Conservation (phyloP, 2,888 invertebrate species). For the Agonopterix heracliana region DNA sequence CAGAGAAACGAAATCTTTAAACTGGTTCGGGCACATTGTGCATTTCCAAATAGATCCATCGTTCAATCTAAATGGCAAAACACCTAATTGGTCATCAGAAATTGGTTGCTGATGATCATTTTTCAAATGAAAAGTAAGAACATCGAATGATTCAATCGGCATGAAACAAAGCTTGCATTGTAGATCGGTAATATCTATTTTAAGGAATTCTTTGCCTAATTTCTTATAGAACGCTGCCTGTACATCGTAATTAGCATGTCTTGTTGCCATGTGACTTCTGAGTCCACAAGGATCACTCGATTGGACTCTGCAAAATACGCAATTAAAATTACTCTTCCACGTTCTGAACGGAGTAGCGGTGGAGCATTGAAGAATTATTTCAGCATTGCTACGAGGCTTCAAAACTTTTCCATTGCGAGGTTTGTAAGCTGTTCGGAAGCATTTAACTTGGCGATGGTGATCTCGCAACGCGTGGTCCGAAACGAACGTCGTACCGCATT, state of each 20-base stretch:
- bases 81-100: conserved; percentile 55
- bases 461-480: conserved; percentile 59
- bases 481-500: conserved; percentile 61
- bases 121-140: conserved; percentile 53
- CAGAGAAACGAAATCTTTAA: conserved; percentile 60
- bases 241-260: conserved; percentile 58
- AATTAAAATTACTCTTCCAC: conserved; percentile 65
- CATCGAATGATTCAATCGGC: conserved; percentile 49
- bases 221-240: conserved; percentile 66
- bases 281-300: conserved; percentile 55
- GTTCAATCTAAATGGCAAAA: conserved; percentile 56
- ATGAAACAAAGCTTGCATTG: conserved; percentile 63
- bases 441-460: conserved; percentile 61
- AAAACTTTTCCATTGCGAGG: conserved; percentile 55
- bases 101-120: conserved; percentile 59
- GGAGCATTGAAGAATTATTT: conserved; percentile 61
- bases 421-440: conserved; percentile 56
- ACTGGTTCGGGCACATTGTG: conserved; percentile 60
- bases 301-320: conserved; percentile 63
- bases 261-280: conserved; percentile 47
- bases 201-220: conserved; percentile 61
- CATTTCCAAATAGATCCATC: conserved; percentile 64
- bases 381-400: conserved; percentile 57
- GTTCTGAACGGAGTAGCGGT: conserved; percentile 64
- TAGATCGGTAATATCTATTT: conserved; percentile 61